Evolutionary conservation across 2,113 vertebrate species (phyloP), one percentile per base, ranked within the genome.

Genomic region (Acrocephalus kingi): DNA sequence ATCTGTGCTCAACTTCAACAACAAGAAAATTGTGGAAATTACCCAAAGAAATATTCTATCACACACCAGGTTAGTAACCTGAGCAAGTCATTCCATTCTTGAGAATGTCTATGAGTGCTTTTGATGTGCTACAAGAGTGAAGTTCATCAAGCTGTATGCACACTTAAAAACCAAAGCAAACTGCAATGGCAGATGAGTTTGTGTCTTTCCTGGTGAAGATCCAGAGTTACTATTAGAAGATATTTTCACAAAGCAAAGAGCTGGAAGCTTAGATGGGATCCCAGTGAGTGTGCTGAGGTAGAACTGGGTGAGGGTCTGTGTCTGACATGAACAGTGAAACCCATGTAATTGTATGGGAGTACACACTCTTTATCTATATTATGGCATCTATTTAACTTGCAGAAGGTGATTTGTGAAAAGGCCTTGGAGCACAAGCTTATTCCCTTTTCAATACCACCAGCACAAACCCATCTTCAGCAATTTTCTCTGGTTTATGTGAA

Each of bases 361-460:
- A 56, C 16, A 10, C 25, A 27, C 39, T 61, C 45, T 48, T 73
- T 79, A 89, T 28, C 18, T 69, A 10, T 58, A 19, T 21, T 92
- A 48, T 33, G 82, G 55, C 94, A 93, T 62, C 92, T 89, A 35
- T 91, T 51, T 92, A 87, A 79, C 67, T 87, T 71, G 46, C 55
- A 90, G 75, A 94, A 84, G 51, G 61, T 78, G 30, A 49, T 93
- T 79, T 89, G 76, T 82, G 76, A 87, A 59, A 78, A 71, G 23
- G 43, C 61, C 84, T 94, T 75, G 85, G 54, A 95, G 35, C 84
- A 90, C 39, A 96, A 94, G 27, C 22, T 35, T 93, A 35, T 63
- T 97, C 59, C 67, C 78, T 94, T 89, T 96, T 91, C 83, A 89
- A 16, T 72, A 62, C 52, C 54, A 45, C 83, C 73, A 92, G 86